Conservation (phyloP, 2,797 vertebrate genomes). For the Pseudochromis fuscus region DNA sequence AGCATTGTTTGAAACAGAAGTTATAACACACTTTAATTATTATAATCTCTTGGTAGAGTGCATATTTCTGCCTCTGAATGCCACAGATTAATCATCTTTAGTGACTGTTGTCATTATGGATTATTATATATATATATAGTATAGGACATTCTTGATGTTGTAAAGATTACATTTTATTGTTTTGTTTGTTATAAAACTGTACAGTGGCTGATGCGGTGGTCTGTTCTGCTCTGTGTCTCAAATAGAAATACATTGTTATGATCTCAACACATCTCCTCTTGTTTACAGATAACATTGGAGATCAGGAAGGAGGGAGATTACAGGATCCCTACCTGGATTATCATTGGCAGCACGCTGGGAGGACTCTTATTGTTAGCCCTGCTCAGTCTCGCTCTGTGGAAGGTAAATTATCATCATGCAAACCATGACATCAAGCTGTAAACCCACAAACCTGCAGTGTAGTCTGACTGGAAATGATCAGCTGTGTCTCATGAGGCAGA, state of each 20-base stretch:
- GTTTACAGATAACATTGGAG: conserved; percentile 89
- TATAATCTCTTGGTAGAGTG: neutral
- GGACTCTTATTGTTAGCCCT: conserved; percentile 94
- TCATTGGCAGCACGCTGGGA: conserved; percentile 94
- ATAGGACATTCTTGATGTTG: neutral
- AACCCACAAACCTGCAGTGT: too few species aligned
- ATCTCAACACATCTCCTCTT: neutral
- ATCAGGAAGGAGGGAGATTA: conserved; percentile 94
- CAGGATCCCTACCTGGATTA: conserved; percentile 94
- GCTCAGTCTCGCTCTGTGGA: conserved; percentile 94
- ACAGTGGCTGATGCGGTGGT: neutral
- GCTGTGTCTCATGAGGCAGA: neutral
- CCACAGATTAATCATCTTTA: neutral
- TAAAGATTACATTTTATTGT: too few species aligned
- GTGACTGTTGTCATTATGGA: neutral
- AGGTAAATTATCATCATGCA: conserved; percentile 83
- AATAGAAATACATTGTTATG: neutral
- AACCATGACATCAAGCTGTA: too few species aligned
- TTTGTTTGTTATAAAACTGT: neutral
- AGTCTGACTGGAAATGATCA: neutral
- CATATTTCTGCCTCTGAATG: neutral
- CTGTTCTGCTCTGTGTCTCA: neutral
- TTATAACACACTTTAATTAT: conserved; percentile 4
- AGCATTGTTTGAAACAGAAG: neutral
- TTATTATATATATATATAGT: neutral